Base-by-base conservation (phyloP, 2,797 vertebrate genomes). In the Anomalospiza imberbis region DNA sequence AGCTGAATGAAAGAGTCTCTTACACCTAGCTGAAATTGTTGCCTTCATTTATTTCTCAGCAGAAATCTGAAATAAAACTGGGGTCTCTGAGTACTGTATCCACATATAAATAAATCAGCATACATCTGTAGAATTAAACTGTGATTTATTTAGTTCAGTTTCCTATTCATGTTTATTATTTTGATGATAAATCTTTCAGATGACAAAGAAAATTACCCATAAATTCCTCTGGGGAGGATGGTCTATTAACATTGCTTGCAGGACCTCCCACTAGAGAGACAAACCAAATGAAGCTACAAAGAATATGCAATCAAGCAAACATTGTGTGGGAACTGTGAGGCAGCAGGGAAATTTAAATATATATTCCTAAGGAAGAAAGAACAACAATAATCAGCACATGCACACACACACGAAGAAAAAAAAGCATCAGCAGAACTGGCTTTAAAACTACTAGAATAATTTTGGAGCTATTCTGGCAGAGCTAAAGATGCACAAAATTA, bases 141-240 rank as follows among this genome's bases (percentile, higher is more conserved):
- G 66, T 60, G 29, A 78, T 85, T 93, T 95, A 77, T 88, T 93
- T 93, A 78, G 32, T 75, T 88, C 66, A n/a, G 38, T 84, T 96
- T 92, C 57, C 44, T 84, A 51, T 88, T 96, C 42, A 44, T 55
- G 36, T 88, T 93, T 97, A 93, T 67, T 92, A 90, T 88, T 95
- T 96, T 93, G 54, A 72, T 73, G 54, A 91, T 94, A 93, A 91
- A 92, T 91, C 73, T 95, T 95, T 86, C 85, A 84, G 73, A 45
- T 90, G 65, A 55, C 77, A 90, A 90, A 93, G 55, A 96, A 91
- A 92, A 93, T 95, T 88, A 89, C 34, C 40, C 29, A 86, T 50
- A 73, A 91, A 91, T 86, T 86, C 85, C 66, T 81, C 70, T 76
- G 74, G 77, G 79, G 72, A 66, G 19, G 21, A 53, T 40, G 25